phyloP scores from a whole-genome alignment of 37 sponge, comb jelly and placozoan species.

The Aphrocallistes beatrix region DNA sequence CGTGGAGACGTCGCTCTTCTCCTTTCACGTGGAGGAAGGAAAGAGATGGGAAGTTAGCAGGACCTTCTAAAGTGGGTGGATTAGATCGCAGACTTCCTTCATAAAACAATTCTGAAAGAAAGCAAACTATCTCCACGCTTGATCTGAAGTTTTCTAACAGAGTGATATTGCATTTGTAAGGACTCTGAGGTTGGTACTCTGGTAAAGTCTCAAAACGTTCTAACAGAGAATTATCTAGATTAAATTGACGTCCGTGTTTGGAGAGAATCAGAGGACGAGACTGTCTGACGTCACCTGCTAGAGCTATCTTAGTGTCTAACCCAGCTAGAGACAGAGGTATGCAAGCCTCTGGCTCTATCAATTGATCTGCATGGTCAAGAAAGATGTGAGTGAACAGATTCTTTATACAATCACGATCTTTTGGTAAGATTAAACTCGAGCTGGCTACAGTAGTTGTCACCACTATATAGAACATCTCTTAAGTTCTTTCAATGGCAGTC shows the following conservation, averaged over 20 bases:
- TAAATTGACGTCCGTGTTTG: neutral
- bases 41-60: neutral
- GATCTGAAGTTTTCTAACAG: neutral
- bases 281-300: neutral
- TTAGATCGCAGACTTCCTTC: neutral
- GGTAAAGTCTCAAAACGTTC: neutral
- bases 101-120: neutral
- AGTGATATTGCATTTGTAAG: neutral
- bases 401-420: neutral
- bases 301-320: neutral
- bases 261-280: neutral
- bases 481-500: neutral
- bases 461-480: neutral
- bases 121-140: neutral
- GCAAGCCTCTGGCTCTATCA: constrained; percentile 1
- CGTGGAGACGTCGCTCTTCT: neutral
- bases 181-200: neutral
- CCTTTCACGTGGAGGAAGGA: neutral
- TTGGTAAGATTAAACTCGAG: neutral
- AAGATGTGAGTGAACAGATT: neutral
- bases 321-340: neutral
- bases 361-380: neutral
- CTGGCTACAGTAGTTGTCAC: neutral
- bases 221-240: neutral
- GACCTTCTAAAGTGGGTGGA: neutral